Conservation (phyloP, 2,113 vertebrate genomes). For the Felis catus region F.catus_Fca126_mat1.0 CM031428.1:4122001-4122500, state of each 20-base stretch:
- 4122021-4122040: background rate
- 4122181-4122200: too few species aligned
- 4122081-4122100: background rate
- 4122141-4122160: background rate
- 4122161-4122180: background rate
- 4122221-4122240: background rate
- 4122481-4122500: background rate
- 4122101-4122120: background rate
- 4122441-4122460: background rate
- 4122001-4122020: background rate
- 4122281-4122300: background rate
- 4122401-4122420: background rate
- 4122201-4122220: background rate
- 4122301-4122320: background rate
- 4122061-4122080: background rate
- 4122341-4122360: background rate
- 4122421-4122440: background rate
- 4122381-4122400: background rate
- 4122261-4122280: background rate
- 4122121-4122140: background rate
- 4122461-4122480: background rate
- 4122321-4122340: fast-evolving
- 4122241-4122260: background rate
- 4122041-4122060: background rate
- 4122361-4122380: background rate